A percentile compares a stretch with the other conserved stretches of the same genome.
phyloP scores from a whole-genome alignment of 1,140 invertebrate genomes.

The Drosophila kikkawai region DNA sequence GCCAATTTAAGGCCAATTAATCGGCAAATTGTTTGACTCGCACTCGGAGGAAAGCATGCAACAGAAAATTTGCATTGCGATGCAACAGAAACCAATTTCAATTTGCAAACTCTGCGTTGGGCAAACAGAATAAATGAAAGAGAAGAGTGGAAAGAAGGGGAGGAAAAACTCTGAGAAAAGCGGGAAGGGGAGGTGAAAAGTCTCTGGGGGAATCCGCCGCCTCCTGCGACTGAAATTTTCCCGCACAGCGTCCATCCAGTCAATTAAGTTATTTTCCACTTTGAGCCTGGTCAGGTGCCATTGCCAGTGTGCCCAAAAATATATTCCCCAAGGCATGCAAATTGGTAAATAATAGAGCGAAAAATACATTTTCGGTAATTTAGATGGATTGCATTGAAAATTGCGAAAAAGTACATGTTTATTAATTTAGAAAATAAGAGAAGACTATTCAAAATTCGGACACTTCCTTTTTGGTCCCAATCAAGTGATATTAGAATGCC shows the following conservation, averaged over 20 bases:
- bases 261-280: constrained; percentile 40
- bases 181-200: background rate
- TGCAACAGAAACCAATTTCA: constrained; percentile 38
- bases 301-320: constrained; percentile 5
- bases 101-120: constrained; percentile 34
- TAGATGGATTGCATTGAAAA: constrained; percentile 17
- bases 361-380: constrained; percentile 19
- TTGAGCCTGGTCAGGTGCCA: constrained; percentile 20
- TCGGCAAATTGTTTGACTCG: constrained; percentile 30
- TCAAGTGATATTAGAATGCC: background rate
- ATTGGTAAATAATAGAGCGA: constrained; percentile 40
- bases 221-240: background rate
- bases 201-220: constrained; percentile 21
- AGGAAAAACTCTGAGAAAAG: constrained; percentile 3
- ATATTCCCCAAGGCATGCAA: constrained; percentile 22
- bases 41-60: constrained; percentile 22
- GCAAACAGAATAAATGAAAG: constrained; percentile 29
- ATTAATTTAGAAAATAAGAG: background rate
- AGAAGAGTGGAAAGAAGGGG: background rate
- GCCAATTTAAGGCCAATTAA: constrained; percentile 64
- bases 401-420: background rate
- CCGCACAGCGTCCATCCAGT: constrained; percentile 9
- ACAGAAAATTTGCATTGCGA: constrained; percentile 18
- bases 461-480: background rate
- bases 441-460: background rate